Percentiles rank a stretch among this genome's conserved stretches.
Conservation (phyloP, 1,140 invertebrate genomes). For the Monomorium pharaonis region DNA sequence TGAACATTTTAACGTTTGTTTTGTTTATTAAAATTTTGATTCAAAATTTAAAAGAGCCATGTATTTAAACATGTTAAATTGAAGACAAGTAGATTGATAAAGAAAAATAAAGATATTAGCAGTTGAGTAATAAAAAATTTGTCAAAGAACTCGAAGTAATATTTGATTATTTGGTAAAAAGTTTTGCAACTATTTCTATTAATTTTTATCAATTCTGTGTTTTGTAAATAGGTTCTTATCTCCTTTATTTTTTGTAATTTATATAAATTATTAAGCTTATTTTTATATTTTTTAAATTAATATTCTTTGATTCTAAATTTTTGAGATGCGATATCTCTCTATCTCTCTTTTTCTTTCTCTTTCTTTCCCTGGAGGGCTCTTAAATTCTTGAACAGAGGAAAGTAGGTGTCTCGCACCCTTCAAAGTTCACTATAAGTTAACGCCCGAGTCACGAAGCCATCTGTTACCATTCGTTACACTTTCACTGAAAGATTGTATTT, state of each 20-base stretch:
- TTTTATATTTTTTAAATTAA: not conserved
- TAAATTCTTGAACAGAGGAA: slow-evolving; percentile 62
- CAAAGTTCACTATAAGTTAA: slow-evolving; percentile 59
- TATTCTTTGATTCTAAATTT: slow-evolving; percentile 12
- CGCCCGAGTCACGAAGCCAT: slow-evolving; percentile 70
- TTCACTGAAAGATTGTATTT: slow-evolving; percentile 62
- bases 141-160: not conserved
- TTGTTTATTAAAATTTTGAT: not conserved
- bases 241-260: not conserved
- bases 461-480: slow-evolving; percentile 70
- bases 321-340: not conserved
- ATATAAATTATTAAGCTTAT: not conserved
- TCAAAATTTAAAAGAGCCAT: not conserved
- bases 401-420: slow-evolving; percentile 49
- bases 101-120: not conserved
- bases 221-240: not conserved
- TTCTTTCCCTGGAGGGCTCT: slow-evolving; percentile 43
- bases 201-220: not conserved
- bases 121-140: not conserved
- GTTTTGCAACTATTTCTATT: not conserved
- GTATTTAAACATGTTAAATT: not conserved
- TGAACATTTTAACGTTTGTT: not conserved
- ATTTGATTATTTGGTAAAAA: not conserved
- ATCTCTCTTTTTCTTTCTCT: not conserved
- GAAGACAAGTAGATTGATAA: not conserved